Percentiles rank a stretch among this genome's conserved stretches.
phyloP scores from a whole-genome alignment of 2,888 invertebrate genomes.

The Drosophila greeni region DNA sequence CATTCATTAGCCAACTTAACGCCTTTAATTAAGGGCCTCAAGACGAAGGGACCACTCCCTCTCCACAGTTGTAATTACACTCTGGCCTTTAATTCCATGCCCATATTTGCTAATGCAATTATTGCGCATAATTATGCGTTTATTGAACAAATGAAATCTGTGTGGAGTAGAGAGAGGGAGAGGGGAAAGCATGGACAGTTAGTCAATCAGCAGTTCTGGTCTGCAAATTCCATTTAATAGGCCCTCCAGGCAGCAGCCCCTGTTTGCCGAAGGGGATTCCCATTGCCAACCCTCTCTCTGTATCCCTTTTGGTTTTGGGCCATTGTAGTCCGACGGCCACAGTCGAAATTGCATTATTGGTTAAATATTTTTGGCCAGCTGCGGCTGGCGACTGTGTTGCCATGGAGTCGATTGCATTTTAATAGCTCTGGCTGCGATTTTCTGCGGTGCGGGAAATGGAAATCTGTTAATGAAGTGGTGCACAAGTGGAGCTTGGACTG shows the following conservation, averaged over 20 bases:
- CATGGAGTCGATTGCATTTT: constrained; percentile 47
- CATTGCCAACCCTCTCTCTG: background rate
- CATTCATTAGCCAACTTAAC: constrained; percentile 63
- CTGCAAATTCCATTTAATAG: constrained; percentile 26
- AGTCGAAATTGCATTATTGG: constrained; percentile 38
- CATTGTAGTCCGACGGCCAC: constrained; percentile 25
- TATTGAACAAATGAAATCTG: constrained; percentile 59
- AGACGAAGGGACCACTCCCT: constrained; percentile 8
- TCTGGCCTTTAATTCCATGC: constrained; percentile 36
- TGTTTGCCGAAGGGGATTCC: constrained; percentile 9
- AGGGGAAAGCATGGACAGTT: constrained; percentile 3
- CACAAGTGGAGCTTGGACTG: constrained; percentile 13
- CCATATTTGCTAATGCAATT: constrained; percentile 67
- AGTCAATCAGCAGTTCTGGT: constrained; percentile 20
- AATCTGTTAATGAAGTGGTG: constrained; percentile 53
- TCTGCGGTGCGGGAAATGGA: constrained; percentile 17
- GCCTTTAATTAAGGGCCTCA: constrained; percentile 61
- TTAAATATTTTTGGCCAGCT: constrained; percentile 49
- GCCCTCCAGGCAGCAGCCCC: constrained; percentile 15
- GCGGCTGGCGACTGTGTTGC: constrained; percentile 24
- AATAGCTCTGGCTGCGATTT: constrained; percentile 42
- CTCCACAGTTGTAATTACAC: constrained; percentile 50
- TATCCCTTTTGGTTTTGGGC: background rate
- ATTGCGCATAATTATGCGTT: constrained; percentile 67
- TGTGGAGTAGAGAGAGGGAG: background rate